Evolutionary conservation across 2,888 invertebrate species (phyloP), one percentile per base, ranked within the genome.

Genomic region (Smittia aterrima): DNA sequence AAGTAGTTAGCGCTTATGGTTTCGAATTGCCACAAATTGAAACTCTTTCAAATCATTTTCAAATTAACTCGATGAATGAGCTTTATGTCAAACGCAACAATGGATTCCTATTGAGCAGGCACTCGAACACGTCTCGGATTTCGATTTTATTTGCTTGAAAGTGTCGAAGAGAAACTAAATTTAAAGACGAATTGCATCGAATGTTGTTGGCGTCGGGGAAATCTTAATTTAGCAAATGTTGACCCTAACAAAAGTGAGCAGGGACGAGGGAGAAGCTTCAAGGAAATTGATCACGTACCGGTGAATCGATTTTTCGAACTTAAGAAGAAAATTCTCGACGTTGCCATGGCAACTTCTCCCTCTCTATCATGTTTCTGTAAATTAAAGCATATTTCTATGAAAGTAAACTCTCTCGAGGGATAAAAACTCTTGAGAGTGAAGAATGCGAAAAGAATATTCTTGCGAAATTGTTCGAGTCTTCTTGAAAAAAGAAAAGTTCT

Each of bases 271-370:
- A 47, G 47, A 47, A n/a, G 11, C n/a, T 58, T 11, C 1, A 9
- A 18, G 18, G 22, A 58, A 58, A 58, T 58, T 58, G 58, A 58
- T 58, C 58, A 58, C 58, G 58, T 58, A 22, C 58, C 7, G n/a
- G 9, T 22, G 20, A 22, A 22, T 58, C 58, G 58, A 58, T 58
- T 13, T 58, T 58, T 58, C 47, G 47, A 58, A 22, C 6, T 22
- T 58, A 3, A n/a, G 22, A 22, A 6, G 16, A 16, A 58, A 7
- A 7, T 58, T 11, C 58, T n/a, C 58, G 58, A 3, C n/a, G 58
- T 58, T 58, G 20, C 22, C 58, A 22, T 58, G 58, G n/a, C 58
- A 22, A 58, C 22, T 58, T 58, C 22, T 58, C 18, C 9, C 22
- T 7, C 13, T 58, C 58, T 58, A 18, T 22, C 20, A 20, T 22